A percentile compares a stretch with the other conserved stretches of the same genome.
phyloP scores from a whole-genome alignment of 2,888 invertebrate genomes.

The Caenorhabditis wallacei region DNA sequence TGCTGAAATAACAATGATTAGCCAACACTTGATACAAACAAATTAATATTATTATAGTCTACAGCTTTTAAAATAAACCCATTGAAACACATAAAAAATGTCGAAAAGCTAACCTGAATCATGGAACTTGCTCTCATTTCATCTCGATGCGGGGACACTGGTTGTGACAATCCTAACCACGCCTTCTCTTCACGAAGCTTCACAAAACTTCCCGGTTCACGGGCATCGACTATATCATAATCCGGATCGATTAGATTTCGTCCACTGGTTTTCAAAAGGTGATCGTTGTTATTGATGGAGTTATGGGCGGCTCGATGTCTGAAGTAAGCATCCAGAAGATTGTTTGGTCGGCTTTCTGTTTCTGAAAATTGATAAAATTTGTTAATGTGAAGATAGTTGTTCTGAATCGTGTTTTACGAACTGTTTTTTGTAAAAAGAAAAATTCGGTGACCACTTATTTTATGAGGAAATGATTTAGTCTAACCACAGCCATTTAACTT shows the following conservation, averaged over 20 bases:
- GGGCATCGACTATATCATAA: slow-evolving; percentile 36
- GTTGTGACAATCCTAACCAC: slow-evolving; percentile 39
- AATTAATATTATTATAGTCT: too few relatives aligned
- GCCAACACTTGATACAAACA: too few relatives aligned
- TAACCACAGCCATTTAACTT: too few relatives aligned
- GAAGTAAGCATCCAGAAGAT: slow-evolving; percentile 57
- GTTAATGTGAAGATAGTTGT: too few relatives aligned
- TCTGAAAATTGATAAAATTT: neutral
- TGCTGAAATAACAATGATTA: too few relatives aligned
- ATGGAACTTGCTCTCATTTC: slow-evolving; percentile 43
- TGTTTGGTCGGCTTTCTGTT: slow-evolving; percentile 30
- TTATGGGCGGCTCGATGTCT: slow-evolving; percentile 56
- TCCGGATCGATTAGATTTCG: slow-evolving; percentile 36
- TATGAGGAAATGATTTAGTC: too few relatives aligned
- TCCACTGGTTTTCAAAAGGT: slow-evolving; percentile 31
- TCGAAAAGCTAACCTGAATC: slow-evolving; percentile 31
- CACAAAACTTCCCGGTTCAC: slow-evolving; percentile 58
- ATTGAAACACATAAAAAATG: neutral
- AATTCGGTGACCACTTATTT: too few relatives aligned
- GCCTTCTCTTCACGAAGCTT: slow-evolving; percentile 42
- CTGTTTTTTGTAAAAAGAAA: too few relatives aligned
- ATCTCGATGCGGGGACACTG: slow-evolving; percentile 49
- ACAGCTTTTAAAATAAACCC: too few relatives aligned
- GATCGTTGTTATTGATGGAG: slow-evolving; percentile 23
- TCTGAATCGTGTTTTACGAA: too few relatives aligned